Evolutionary conservation across 2,797 vertebrate genomes (phyloP).

Genomic region (Pseudochromis fuscus): DNA sequence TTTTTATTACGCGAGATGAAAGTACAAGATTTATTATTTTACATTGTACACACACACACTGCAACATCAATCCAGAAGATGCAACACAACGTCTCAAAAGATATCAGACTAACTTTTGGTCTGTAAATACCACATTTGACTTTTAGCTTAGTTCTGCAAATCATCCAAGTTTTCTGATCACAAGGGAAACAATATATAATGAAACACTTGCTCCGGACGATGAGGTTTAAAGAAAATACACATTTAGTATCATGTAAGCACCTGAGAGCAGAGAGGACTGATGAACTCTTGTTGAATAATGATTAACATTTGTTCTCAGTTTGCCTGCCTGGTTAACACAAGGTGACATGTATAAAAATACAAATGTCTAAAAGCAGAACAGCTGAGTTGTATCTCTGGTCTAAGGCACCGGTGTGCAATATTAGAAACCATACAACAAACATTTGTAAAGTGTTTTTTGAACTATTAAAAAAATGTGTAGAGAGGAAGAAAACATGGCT

Average conservation of each 20-base stretch:
- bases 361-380: conserved; percentile 14
- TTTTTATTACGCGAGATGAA: conserved; percentile 14
- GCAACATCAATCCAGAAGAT: too few species aligned
- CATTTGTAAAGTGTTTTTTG: too few species aligned
- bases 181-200: not conserved
- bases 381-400: not conserved
- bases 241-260: conserved; percentile 18
- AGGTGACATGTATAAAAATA: conserved; percentile 28
- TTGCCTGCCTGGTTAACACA: conserved; percentile 23
- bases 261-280: conserved; percentile 40
- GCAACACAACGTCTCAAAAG: conserved; percentile 39
- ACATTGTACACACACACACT: conserved; percentile 36
- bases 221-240: conserved; percentile 10
- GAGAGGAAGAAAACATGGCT: too few species aligned
- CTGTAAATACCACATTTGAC: conserved; percentile 1
- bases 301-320: not conserved
- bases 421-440: not conserved
- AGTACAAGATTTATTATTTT: conserved; percentile 29
- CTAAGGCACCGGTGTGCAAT: conserved; percentile 31
- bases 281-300: conserved; percentile 15
- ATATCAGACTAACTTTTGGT: not conserved
- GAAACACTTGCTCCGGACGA: not conserved
- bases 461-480: too few species aligned
- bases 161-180: not conserved
- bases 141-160: not conserved